Conservation (phyloP, 2,888 invertebrate species). For the Caenorhabditis becei region DNA sequence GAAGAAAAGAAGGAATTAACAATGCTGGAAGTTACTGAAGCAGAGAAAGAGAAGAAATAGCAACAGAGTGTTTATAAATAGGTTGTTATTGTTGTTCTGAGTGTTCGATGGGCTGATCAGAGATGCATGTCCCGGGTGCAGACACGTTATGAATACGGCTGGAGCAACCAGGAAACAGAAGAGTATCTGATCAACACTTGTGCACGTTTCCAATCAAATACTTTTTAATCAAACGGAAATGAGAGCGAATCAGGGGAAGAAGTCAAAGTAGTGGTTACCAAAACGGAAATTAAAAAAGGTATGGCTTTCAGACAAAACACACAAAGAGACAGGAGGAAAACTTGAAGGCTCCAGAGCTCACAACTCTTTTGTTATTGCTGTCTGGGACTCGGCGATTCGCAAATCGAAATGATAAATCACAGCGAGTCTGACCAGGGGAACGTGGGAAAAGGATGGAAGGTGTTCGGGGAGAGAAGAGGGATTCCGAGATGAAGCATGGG, state of each 20-base stretch:
- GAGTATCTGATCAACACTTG: not conserved
- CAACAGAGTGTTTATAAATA: not conserved
- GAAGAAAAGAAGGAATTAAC: not conserved
- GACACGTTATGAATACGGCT: not conserved
- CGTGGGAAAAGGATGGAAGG: not conserved
- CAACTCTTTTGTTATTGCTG: not conserved
- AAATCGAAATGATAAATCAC: too few relatives aligned
- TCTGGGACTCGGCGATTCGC: not conserved
- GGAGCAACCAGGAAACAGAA: not conserved
- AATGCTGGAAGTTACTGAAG: not conserved
- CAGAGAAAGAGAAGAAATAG: slow-evolving; percentile 1
- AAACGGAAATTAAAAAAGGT: not conserved
- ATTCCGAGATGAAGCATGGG: too few relatives aligned
- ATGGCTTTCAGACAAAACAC: not conserved
- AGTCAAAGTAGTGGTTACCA: too few relatives aligned
- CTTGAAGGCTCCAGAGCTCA: too few relatives aligned
- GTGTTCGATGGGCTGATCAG: not conserved
- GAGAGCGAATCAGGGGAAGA: too few relatives aligned
- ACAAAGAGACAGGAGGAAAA: too few relatives aligned
- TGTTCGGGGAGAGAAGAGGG: too few relatives aligned
- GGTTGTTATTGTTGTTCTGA: too few relatives aligned
- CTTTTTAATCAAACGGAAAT: too few relatives aligned
- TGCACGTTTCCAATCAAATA: not conserved
- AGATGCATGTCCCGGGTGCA: not conserved
- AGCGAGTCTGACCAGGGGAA: not conserved